phyloP scores from a whole-genome alignment of 2,888 invertebrate species.

The Lithosia quadra region DNA sequence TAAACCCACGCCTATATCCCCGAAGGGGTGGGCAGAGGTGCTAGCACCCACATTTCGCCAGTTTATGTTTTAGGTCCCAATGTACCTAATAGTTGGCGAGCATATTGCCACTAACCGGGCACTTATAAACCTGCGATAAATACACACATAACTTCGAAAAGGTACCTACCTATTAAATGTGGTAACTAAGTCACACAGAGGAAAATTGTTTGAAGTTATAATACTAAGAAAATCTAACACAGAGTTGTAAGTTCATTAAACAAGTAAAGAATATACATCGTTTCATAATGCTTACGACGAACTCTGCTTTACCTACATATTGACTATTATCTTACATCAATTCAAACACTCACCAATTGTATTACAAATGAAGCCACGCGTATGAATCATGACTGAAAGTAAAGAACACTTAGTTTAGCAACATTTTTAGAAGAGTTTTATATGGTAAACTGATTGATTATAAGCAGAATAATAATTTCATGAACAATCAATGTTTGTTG shows the following conservation, averaged over 20 bases:
- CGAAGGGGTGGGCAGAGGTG: too few relatives aligned
- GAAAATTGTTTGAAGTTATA: background rate
- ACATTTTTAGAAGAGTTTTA: background rate
- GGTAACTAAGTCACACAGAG: too few relatives aligned
- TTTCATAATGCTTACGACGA: background rate
- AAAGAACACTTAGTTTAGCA: background rate
- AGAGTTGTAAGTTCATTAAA: background rate
- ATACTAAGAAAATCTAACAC: too few relatives aligned
- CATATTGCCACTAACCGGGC: too few relatives aligned
- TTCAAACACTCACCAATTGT: slow-evolving; percentile 34
- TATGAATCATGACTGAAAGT: slow-evolving; percentile 29
- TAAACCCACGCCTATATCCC: too few relatives aligned
- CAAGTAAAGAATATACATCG: too few relatives aligned
- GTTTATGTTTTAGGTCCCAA: too few relatives aligned
- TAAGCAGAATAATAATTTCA: background rate
- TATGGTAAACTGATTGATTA: background rate
- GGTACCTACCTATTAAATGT: too few relatives aligned
- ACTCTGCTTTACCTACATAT: background rate
- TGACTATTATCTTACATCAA: background rate
- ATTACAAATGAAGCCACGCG: slow-evolving; percentile 35
- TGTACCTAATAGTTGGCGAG: too few relatives aligned
- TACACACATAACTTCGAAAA: too few relatives aligned
- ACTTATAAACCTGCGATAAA: too few relatives aligned
- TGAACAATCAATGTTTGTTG: background rate
- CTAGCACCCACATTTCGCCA: too few relatives aligned